Base-by-base conservation (phyloP, 2,888 invertebrate genomes). In the Eubasilissa splendida region DNA sequence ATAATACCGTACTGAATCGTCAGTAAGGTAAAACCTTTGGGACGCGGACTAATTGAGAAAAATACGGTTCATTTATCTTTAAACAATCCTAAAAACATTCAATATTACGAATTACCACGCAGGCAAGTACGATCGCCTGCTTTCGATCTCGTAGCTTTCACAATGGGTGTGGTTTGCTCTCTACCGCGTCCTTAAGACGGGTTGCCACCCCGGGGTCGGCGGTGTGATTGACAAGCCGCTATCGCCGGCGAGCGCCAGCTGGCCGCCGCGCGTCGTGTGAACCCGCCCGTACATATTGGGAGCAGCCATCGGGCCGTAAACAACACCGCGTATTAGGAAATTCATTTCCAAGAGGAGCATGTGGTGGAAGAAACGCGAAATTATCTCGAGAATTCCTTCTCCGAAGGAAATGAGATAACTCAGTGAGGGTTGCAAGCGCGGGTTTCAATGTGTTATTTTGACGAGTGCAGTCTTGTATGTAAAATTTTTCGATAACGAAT, bases 181-280 rank as follows among this genome's bases (percentile, higher is more conserved):
- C 11, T n/a, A 58, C 4, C 58, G 11, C 58, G 42, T n/a, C 66
- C 66, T 54, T 54, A 71, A 71, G 31, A n/a, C 53, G 22, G n/a
- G 71, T 56, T 53, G 53, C 31, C 71, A 71, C 71, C 56, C 71
- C 71, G 8, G 12, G 14, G 31, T 52, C 50, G 50, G 68, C 53
- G 53, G 10, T n/a, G 60, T 81, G 81, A 81, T 79, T 81, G 81
- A 81, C 79, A 77, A 80, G 59, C 59, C 68, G 76, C 78, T 81
- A 78, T 81, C 78, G 78, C 66, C 42, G 54, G 42, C 33, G 75
- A 50, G 76, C 60, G 50, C 60, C 80, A 77, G 73, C 71, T 66
- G 80, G 73, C 74, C 22, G 70, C 65, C 33, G 74, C 50, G 42
- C 68, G 70, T 63, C 53, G 76, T 59, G 78, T 42, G 77, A 73